Evolutionary conservation across 2,797 vertebrate genomes (phyloP).

Genomic region (Propithecus deckenii): DNA sequence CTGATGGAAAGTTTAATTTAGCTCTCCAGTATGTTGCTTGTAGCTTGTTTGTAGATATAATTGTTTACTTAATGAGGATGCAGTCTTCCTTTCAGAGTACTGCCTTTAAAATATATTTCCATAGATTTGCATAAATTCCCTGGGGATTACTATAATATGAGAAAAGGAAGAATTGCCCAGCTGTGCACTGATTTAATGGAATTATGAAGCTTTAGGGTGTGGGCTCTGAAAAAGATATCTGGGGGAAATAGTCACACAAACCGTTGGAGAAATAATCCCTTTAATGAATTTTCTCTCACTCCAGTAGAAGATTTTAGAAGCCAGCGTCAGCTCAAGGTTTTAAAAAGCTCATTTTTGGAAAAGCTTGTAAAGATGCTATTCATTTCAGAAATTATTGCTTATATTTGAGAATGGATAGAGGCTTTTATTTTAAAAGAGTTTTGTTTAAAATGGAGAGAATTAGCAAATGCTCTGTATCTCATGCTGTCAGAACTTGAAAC

Average conservation of each 20-base stretch:
- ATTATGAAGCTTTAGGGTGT: conserved; percentile 67
- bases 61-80: conserved; percentile 65
- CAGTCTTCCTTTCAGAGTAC: conserved; percentile 53
- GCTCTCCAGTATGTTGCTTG: conserved; percentile 52
- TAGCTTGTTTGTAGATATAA: conserved; percentile 58
- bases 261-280: conserved; percentile 56
- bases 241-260: conserved; percentile 48
- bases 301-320: conserved; percentile 33
- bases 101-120: conserved; percentile 77
- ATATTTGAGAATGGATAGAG: conserved; percentile 1
- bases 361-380: conserved; percentile 30
- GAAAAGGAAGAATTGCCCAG: conserved; percentile 67
- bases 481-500: background rate
- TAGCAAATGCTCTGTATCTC: background rate
- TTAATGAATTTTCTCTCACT: conserved; percentile 56
- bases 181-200: conserved; percentile 74
- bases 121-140: conserved; percentile 79
- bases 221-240: conserved; percentile 61
- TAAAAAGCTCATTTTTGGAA: background rate
- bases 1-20: conserved; percentile 76
- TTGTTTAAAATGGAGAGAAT: conserved; percentile 14
- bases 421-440: conserved; percentile 28
- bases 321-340: conserved; percentile 2
- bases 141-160: conserved; percentile 70
- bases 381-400: conserved; percentile 43